These are phyloP conservation scores for Charaxes varanes DNA, from an alignment of 1,140 invertebrate genomes.

Conservation along the genomic window DNA sequence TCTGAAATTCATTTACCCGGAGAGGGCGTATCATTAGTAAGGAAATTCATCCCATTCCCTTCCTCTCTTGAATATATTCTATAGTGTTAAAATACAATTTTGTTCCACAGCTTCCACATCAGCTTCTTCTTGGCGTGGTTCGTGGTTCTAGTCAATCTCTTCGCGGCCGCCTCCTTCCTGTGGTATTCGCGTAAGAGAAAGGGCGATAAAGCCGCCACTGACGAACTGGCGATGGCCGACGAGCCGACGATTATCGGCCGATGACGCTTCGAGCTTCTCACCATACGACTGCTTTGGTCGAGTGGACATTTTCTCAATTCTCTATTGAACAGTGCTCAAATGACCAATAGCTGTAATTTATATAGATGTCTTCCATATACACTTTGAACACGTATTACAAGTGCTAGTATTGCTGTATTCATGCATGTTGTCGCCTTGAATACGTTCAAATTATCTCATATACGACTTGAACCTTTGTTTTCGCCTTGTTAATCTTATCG, in stretches of 20 bases:
- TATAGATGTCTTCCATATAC: constrained; percentile 52
- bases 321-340: constrained; percentile 69
- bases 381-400: constrained; percentile 13
- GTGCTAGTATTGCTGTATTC: constrained; percentile 1
- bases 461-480: constrained; percentile 17
- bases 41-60: constrained; percentile 12
- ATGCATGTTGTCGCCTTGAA: neutral
- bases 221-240: constrained; percentile 87
- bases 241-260: constrained; percentile 89
- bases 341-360: constrained; percentile 51
- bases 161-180: constrained; percentile 83
- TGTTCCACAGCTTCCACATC: constrained; percentile 76
- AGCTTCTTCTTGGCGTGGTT: constrained; percentile 88
- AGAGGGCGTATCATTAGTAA: constrained; percentile 77
- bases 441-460: neutral
- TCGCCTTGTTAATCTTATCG: constrained; percentile 44
- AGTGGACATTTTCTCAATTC: constrained; percentile 38
- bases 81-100: constrained; percentile 1
- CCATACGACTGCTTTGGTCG: constrained; percentile 29
- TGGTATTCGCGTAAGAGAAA: constrained; percentile 89
- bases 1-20: constrained; percentile 80
- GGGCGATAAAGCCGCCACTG: constrained; percentile 84
- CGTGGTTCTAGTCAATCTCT: constrained; percentile 82
- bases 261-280: constrained; percentile 64
- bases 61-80: constrained; percentile 11